These are phyloP conservation scores for Lacerta viridis DNA, from an alignment of 2,797 vertebrate species.

Conservation along the genomic window DNA sequence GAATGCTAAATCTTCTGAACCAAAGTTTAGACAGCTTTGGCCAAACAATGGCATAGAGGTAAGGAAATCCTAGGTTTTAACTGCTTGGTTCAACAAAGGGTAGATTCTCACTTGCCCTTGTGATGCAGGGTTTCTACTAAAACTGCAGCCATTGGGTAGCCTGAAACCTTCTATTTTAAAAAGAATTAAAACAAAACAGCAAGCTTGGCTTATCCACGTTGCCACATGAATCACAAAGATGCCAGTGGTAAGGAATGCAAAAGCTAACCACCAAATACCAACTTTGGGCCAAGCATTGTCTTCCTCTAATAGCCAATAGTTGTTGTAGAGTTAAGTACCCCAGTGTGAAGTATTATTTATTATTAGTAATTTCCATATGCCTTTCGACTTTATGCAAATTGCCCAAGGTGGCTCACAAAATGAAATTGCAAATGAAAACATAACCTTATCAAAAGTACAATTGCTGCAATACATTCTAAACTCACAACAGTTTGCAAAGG, in stretches of 20 bases:
- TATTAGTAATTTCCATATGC: neutral
- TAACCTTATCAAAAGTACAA: neutral
- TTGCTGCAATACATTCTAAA: constrained; percentile 64
- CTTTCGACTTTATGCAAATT: neutral
- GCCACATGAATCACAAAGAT: constrained; percentile 39
- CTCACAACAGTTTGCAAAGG: constrained; percentile 62
- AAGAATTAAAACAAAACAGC: constrained; percentile 20
- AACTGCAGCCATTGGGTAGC: constrained; percentile 54
- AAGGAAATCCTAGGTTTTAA: constrained; percentile 36
- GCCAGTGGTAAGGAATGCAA: constrained; percentile 58
- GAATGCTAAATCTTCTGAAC: constrained; percentile 54
- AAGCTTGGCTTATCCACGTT: constrained; percentile 34
- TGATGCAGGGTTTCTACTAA: constrained; percentile 45
- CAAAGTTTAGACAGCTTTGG: constrained; percentile 33
- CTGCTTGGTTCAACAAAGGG: constrained; percentile 52
- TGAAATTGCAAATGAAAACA: neutral
- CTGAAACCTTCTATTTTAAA: constrained; percentile 56
- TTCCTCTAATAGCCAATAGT: constrained; percentile 25
- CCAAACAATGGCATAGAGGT: constrained; percentile 33
- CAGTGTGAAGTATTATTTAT: neutral
- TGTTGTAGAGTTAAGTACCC: constrained; percentile 32
- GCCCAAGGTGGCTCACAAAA: neutral
- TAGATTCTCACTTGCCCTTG: constrained; percentile 57
- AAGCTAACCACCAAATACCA: neutral
- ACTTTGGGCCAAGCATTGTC: constrained; percentile 38